Conservation (phyloP, 2,113 vertebrate genomes). For the Tenrec ecaudatus region DNA sequence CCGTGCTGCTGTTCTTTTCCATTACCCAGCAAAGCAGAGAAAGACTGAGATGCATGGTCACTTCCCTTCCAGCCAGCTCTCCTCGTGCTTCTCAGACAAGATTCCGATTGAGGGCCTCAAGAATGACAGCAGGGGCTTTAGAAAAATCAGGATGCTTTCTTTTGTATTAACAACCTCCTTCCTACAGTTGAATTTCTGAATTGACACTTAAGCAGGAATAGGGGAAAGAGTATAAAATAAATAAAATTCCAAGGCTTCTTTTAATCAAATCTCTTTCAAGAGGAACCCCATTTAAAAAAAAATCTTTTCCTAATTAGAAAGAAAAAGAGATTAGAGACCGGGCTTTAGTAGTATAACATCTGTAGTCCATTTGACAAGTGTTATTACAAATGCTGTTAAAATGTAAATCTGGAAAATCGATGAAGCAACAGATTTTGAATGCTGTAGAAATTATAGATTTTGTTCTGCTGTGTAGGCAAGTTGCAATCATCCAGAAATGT, state of each 20-base stretch:
- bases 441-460: conserved; percentile 48
- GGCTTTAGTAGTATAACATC: not conserved
- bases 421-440: conserved; percentile 48
- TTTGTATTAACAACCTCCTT: conserved; percentile 30
- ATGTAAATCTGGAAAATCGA: conserved; percentile 28
- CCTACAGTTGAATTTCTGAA: conserved; percentile 56
- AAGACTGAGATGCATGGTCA: conserved; percentile 31
- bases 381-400: conserved; percentile 8
- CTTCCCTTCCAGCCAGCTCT: not conserved
- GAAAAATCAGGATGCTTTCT: conserved; percentile 24
- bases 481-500: conserved; percentile 49
- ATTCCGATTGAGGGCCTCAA: conserved; percentile 51
- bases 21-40: not conserved
- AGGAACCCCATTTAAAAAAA: not conserved
- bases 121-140: conserved; percentile 47
- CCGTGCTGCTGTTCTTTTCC: conserved; percentile 38
- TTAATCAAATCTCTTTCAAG: conserved; percentile 63
- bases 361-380: not conserved
- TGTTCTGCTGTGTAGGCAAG: not conserved
- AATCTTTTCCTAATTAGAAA: conserved; percentile 17
- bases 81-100: not conserved
- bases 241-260: conserved; percentile 45
- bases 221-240: not conserved
- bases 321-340: not conserved
- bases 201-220: not conserved